A percentile compares a stretch with the other conserved stretches of the same genome.
Evolutionary conservation across 2,797 vertebrate species (phyloP).

Genomic region (Sebastes itinus): DNA sequence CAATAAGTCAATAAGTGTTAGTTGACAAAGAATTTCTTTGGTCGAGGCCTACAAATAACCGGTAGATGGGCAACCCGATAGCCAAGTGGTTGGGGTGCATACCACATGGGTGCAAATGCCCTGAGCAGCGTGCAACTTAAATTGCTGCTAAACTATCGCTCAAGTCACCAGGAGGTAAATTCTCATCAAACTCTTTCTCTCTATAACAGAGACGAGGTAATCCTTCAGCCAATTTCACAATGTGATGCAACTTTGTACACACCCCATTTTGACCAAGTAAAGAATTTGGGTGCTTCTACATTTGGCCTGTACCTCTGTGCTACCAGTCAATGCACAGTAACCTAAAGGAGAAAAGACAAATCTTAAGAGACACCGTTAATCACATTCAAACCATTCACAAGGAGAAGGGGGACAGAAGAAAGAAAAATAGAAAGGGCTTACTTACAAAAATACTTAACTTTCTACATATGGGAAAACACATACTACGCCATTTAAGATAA

Average conservation of each 20-base stretch:
- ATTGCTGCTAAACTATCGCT: background rate
- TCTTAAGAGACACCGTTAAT: conserved; percentile 99
- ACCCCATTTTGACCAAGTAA: conserved; percentile 83
- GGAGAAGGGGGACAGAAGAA: conserved; percentile 87
- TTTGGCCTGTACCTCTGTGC: conserved; percentile 99
- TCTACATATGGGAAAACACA: conserved; percentile 90
- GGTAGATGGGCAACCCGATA: too few species aligned
- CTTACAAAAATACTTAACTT: conserved; percentile 95
- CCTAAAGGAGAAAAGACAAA: conserved; percentile 99
- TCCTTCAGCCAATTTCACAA: background rate
- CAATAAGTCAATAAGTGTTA: too few species aligned
- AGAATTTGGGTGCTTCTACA: conserved; percentile 81
- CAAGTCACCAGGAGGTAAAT: background rate
- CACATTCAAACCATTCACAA: conserved; percentile 97
- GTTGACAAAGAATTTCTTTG: too few species aligned
- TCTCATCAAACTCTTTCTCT: background rate
- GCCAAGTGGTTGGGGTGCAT: too few species aligned
- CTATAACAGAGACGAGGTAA: background rate
- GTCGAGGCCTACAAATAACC: too few species aligned
- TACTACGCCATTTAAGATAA: conserved; percentile 87
- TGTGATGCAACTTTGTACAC: conserved; percentile 87
- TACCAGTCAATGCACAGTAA: conserved; percentile 91
- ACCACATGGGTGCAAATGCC: too few species aligned
- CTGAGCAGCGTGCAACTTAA: background rate
- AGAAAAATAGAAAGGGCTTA: conserved; percentile 94